Base-by-base conservation (phyloP, 2,797 vertebrate genomes). In the Poliocrania exsul region DNA sequence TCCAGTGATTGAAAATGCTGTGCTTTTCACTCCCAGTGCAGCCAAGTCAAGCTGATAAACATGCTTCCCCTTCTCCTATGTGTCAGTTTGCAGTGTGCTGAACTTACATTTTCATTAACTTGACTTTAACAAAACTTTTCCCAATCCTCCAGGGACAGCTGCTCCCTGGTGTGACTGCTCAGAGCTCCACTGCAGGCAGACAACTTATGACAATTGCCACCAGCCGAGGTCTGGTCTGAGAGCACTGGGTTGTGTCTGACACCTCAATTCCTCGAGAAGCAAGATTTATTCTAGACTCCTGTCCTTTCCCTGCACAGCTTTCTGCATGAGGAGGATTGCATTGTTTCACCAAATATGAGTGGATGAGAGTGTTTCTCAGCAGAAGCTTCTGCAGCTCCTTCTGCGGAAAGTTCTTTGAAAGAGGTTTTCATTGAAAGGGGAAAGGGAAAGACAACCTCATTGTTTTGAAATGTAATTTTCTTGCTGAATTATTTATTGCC, bases 401-500 rank as follows among this genome's bases (percentile, higher is more conserved):
- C 81, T 86, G 40, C 44, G 64, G 64, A 23, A 83, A 79, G 49
- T 88, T 95, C 82, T 88, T 88, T 88, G 75, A 81, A 86, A 75
- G 66, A 46, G 20, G 5, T 58, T 90, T 90, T 51, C 42, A 28
- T 42, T 79, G 77, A 56, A 75, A 90, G 44, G 18, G 16, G 40
- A 69, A 79, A 61, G 5, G 10, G 46, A 93, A 90, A 88, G 93
- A 60, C 73, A 88, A 50, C 58, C 10, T 90, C 66, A 56, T 86
- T 93, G 82, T 91, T 92, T 75, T 93, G 92, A 95, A 92, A 94
- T 75, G 60, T 81, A 84, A 90, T 96, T 95, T 91, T 92, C 70
- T 79, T 80, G 64, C 60, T 95, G 92, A 96, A 96, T 96, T 96
- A 96, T 97, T 96, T 96, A 97, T 93, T 91, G 28, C 18, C 38